phyloP scores from a whole-genome alignment of 2,797 vertebrate genomes.

The Hybognathus amarus region DNA sequence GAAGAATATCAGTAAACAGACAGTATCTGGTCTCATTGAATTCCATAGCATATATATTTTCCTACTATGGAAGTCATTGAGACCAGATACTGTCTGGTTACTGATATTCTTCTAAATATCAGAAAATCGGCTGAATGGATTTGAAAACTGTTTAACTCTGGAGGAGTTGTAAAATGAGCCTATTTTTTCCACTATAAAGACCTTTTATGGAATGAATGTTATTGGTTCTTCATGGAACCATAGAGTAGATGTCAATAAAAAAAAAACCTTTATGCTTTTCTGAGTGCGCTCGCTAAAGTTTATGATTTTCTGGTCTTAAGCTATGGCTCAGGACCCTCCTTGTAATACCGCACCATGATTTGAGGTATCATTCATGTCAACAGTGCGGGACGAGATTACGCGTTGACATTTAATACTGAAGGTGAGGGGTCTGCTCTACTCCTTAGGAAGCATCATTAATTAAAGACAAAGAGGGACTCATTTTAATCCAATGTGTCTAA shows the following conservation, averaged over 20 bases:
- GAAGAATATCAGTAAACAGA: too few species aligned
- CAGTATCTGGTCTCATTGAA: too few species aligned
- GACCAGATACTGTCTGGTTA: too few species aligned
- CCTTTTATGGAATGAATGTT: not conserved
- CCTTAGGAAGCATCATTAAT: conserved; percentile 31
- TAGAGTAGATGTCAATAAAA: too few species aligned
- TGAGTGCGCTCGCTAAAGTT: not conserved
- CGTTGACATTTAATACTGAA: not conserved
- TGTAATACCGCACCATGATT: not conserved
- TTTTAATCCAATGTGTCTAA: conserved; percentile 14
- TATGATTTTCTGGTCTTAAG: not conserved
- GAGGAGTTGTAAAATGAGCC: too few species aligned
- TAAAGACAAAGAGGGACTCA: conserved; percentile 5
- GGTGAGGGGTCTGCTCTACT: conserved; percentile 7
- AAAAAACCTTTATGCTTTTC: not conserved
- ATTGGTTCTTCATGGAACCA: not conserved
- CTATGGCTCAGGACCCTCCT: not conserved
- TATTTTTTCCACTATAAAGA: not conserved
- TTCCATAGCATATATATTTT: too few species aligned
- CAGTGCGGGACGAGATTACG: not conserved
- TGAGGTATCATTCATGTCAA: conserved; percentile 1
- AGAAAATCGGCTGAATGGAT: too few species aligned
- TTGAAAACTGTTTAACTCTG: too few species aligned
- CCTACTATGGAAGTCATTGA: too few species aligned
- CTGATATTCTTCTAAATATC: too few species aligned